Evolutionary conservation across 2,888 invertebrate genomes (phyloP).

Genomic region (Tetanocera ferruginea): DNA sequence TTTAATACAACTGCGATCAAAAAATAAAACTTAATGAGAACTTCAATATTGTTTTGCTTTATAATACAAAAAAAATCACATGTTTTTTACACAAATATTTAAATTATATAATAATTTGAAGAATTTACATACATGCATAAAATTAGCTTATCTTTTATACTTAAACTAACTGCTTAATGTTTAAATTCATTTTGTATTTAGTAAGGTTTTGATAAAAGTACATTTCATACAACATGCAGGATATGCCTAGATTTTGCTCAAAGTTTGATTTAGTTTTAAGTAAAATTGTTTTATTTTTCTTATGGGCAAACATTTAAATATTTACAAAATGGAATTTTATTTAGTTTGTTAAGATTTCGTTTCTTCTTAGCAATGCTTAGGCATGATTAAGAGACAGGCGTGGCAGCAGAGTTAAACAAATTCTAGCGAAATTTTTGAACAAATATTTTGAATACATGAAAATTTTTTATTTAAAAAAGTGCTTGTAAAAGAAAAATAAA

Average conservation of each 20-base stretch:
- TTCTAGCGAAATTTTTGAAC: background rate
- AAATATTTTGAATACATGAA: background rate
- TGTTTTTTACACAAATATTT: no score
- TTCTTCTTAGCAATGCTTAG: background rate
- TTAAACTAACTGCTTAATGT: no score
- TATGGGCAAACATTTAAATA: constrained; percentile 14
- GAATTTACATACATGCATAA: no score
- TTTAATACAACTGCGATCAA: no score
- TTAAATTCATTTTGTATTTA: no score
- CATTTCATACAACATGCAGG: constrained; percentile 59
- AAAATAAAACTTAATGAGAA: no score
- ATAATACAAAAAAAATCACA: no score
- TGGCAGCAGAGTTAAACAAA: background rate
- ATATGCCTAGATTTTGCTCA: constrained; percentile 26
- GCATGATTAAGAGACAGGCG: background rate
- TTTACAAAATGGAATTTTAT: background rate
- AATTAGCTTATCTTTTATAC: no score
- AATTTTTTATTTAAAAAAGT: background rate
- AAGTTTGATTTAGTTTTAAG: constrained; percentile 2
- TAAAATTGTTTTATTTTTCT: constrained; percentile 12
- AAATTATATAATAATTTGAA: no score
- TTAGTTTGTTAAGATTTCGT: constrained; percentile 37
- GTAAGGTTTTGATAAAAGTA: constrained; percentile 17
- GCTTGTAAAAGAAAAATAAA: background rate
- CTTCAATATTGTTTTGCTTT: no score